Percentiles rank a stretch among this genome's conserved stretches.
Evolutionary conservation across 1,140 invertebrate genomes (phyloP).

Genomic region (Gerris buenoi): DNA sequence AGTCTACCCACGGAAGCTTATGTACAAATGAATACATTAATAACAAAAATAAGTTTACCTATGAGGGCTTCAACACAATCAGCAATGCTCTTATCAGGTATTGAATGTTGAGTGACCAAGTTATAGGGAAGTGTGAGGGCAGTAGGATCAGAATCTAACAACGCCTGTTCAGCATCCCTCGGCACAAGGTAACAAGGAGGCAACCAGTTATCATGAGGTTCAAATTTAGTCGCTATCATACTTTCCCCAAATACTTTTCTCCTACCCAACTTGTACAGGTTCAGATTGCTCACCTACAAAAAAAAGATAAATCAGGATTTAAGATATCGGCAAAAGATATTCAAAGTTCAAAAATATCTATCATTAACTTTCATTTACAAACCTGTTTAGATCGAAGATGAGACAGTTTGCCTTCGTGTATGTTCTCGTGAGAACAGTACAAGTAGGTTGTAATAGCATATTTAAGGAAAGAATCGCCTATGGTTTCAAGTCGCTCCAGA

Average conservation of each 20-base stretch:
- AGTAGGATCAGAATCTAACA: constrained; percentile 59
- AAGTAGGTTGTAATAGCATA: constrained; percentile 96
- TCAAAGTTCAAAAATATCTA: too few species aligned
- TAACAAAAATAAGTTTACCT: too few species aligned
- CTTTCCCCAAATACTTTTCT: constrained; percentile 76
- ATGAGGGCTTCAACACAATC: constrained; percentile 98
- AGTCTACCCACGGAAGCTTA: too few species aligned
- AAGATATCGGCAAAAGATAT: too few species aligned
- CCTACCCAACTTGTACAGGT: constrained; percentile 86
- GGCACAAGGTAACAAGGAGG: constrained; percentile 88
- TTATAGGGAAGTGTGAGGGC: constrained; percentile 67
- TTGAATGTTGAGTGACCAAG: constrained; percentile 90
- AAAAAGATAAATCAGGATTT: too few species aligned
- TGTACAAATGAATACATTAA: too few species aligned
- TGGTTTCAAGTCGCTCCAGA: constrained; percentile 91
- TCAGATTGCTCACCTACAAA: constrained; percentile 83
- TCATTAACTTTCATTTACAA: too few species aligned
- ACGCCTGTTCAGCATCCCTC: constrained; percentile 56
- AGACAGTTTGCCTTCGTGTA: constrained; percentile 95
- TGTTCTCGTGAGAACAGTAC: constrained; percentile 87
- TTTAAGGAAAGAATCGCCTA: constrained; percentile 97
- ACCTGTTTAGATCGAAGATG: constrained; percentile 61
- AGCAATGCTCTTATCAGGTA: constrained; percentile 96
- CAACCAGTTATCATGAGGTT: constrained; percentile 97
- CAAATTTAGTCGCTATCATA: constrained; percentile 97